phyloP scores from a whole-genome alignment of 2,888 invertebrate genomes.

The Parnassius apollo region DNA sequence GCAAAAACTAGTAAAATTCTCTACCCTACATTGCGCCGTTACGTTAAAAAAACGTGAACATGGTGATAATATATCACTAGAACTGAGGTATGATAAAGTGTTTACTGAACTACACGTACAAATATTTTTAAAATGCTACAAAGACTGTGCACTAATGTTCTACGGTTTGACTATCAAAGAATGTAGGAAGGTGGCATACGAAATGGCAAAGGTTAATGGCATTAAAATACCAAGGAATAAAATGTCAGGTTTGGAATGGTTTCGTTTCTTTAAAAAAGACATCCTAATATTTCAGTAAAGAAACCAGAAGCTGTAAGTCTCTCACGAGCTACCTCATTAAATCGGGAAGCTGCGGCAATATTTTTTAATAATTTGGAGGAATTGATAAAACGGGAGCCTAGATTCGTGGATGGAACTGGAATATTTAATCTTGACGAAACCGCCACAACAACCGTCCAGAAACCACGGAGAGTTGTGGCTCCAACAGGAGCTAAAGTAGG shows the following conservation, averaged over 20 bases:
- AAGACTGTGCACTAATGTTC: too few species aligned
- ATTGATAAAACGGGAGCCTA: constrained; percentile 15
- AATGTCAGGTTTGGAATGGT: constrained; percentile 27
- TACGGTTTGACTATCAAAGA: too few species aligned
- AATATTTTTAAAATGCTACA: too few species aligned
- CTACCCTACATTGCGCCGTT: too few species aligned
- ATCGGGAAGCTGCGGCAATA: constrained; percentile 12
- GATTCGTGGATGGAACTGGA: constrained; percentile 18
- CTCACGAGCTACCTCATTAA: constrained; percentile 10
- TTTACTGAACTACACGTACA: too few species aligned
- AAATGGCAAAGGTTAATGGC: constrained; percentile 10
- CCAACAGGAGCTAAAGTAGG: constrained; percentile 26
- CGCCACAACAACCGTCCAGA: constrained; percentile 9
- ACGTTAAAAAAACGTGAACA: too few species aligned
- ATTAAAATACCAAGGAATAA: constrained; percentile 23
- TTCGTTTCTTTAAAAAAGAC: constrained; percentile 22
- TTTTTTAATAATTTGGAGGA: constrained; percentile 28
- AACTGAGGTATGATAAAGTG: too few species aligned
- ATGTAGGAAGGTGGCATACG: too few species aligned
- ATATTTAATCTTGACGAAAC: constrained; percentile 23
- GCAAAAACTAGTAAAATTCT: too few species aligned
- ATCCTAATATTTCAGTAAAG: constrained; percentile 16
- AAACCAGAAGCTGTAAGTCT: constrained; percentile 19
- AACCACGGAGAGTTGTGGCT: constrained; percentile 39
- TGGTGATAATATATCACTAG: too few species aligned